Percentiles rank a stretch among this genome's conserved stretches.
Evolutionary conservation across 2,797 vertebrate species (phyloP).

Genomic region (Pithecia hirsuta): DNA sequence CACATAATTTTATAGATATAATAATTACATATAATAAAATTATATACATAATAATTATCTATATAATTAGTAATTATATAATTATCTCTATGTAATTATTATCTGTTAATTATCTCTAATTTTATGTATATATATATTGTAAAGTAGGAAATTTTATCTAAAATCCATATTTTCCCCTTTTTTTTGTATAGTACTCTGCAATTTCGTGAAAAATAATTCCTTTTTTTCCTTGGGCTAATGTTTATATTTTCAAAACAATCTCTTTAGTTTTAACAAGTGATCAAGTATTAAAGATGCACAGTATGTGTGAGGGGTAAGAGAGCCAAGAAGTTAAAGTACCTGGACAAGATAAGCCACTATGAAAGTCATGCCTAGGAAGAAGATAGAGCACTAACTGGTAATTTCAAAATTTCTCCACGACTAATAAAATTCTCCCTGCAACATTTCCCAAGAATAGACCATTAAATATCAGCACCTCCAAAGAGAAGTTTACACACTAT

Average conservation of each 20-base stretch:
- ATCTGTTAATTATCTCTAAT: background rate
- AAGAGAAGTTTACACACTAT: background rate
- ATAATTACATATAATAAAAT: background rate
- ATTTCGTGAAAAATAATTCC: background rate
- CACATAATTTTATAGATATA: background rate
- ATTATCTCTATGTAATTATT: background rate
- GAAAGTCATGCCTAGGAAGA: background rate
- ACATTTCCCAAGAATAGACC: background rate
- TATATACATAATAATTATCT: background rate
- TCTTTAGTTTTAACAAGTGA: background rate
- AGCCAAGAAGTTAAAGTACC: background rate
- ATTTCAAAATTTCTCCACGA: background rate
- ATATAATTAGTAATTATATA: background rate
- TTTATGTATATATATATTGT: background rate
- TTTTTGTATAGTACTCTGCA: background rate
- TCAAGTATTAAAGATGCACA: background rate
- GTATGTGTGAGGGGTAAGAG: background rate
- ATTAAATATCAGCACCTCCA: slow-evolving; percentile 25
- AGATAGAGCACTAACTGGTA: background rate
- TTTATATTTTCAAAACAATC: background rate
- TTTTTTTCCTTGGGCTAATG: background rate
- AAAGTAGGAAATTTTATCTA: background rate
- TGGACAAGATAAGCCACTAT: background rate
- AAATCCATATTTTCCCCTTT: background rate
- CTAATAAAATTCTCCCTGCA: background rate